These are phyloP conservation scores for Lethocerus indicus DNA, from an alignment of 1,140 invertebrate species.

Conservation along the genomic window DNA sequence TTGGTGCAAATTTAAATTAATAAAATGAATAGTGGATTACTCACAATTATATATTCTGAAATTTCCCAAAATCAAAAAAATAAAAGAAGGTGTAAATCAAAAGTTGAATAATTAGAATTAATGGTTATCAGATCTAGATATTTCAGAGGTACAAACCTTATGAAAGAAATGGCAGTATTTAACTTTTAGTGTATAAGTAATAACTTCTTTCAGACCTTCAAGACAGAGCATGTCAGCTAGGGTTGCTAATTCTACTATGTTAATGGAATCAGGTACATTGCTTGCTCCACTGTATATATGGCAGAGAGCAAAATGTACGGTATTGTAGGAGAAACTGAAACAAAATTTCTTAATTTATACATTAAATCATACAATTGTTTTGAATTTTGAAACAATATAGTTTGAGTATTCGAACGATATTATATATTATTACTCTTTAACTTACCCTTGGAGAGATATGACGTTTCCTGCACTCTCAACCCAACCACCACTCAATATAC, in stretches of 20 bases:
- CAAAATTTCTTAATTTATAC: slow-evolving; percentile 11
- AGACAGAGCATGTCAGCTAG: slow-evolving; percentile 74
- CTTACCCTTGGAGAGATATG: slow-evolving; percentile 65
- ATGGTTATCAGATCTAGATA: too few relatives aligned
- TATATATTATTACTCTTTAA: slow-evolving; percentile 8
- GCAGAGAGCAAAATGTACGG: slow-evolving; percentile 74
- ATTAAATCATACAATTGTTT: neutral
- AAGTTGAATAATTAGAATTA: too few relatives aligned
- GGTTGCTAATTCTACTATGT: slow-evolving; percentile 68
- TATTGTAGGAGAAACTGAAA: slow-evolving; percentile 57
- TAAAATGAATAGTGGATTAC: too few relatives aligned
- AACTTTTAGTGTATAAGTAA: slow-evolving; percentile 66
- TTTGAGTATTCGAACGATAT: too few relatives aligned
- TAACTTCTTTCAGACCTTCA: slow-evolving; percentile 78
- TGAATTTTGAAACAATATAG: neutral
- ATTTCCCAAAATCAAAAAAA: too few relatives aligned
- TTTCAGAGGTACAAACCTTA: slow-evolving; percentile 51
- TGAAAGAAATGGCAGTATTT: slow-evolving; percentile 87
- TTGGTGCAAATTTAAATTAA: too few relatives aligned
- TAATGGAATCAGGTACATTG: slow-evolving; percentile 64
- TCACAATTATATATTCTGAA: too few relatives aligned
- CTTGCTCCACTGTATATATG: slow-evolving; percentile 84
- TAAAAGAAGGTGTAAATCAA: too few relatives aligned
- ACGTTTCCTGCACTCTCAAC: slow-evolving; percentile 61
- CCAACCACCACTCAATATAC: slow-evolving; percentile 69